These are phyloP conservation scores for Amiota communis DNA, from an alignment of 2,888 invertebrate genomes.

Conservation along the genomic window DNA sequence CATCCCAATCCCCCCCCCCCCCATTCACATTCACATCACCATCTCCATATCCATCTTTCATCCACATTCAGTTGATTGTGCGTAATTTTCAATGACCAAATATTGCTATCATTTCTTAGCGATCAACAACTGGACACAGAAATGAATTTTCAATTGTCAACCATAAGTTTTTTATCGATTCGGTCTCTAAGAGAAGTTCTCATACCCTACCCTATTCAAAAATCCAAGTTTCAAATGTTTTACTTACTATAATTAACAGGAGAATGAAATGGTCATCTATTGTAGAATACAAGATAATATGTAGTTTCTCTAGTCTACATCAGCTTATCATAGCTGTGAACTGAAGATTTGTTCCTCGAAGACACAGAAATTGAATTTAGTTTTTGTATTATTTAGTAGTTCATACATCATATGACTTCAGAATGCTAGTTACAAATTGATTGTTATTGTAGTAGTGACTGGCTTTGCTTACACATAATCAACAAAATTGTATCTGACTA, in stretches of 20 bases:
- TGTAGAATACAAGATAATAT: too few species aligned
- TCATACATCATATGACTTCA: neutral
- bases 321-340: too few species aligned
- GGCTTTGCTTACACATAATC: conserved; percentile 18
- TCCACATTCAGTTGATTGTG: neutral
- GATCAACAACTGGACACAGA: conserved; percentile 13
- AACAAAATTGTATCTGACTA: conserved; percentile 14
- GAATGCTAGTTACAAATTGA: too few species aligned
- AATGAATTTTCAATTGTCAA: conserved; percentile 4
- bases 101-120: conserved; percentile 11
- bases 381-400: too few species aligned
- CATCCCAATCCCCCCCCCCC: neutral
- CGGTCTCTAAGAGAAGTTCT: neutral
- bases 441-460: too few species aligned
- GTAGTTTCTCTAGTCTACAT: too few species aligned
- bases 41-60: too few species aligned
- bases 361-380: too few species aligned
- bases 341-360: too few species aligned
- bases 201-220: neutral
- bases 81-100: neutral
- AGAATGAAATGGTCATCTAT: too few species aligned
- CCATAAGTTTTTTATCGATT: neutral
- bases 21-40: neutral
- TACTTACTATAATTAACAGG: too few species aligned
- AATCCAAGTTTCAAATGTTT: too few species aligned